Evolutionary conservation across 2,797 vertebrate genomes (phyloP), one percentile per base, ranked within the genome.

Genomic region (Chelon auratus): DNA sequence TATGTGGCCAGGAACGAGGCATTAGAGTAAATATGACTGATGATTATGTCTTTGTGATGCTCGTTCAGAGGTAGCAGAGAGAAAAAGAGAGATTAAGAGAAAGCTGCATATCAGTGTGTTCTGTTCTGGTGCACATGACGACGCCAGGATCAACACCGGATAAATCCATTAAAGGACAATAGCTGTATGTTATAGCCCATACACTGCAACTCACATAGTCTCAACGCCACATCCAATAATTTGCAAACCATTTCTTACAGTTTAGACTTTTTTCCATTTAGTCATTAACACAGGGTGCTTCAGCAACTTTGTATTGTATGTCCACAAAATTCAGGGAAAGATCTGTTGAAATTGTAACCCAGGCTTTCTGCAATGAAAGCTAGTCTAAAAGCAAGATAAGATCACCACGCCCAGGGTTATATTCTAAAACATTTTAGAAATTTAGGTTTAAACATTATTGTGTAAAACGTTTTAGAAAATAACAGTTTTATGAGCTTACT

Each of bases 11-110:
- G 53, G 12, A 62, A 30, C 30, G 42, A 43, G 39, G 47, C 9
- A 24, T 64, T 70, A 69, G 26, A 62, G 37, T 47, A 81, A 60
- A 75, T 67, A 45, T 57, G 45, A 58, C 4, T 9, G 42, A 59
- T 78, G 62, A 37, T 48, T n/a, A 36, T 50, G 17, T 39, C n/a
- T 39, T 62, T 72, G 40, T 11, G 37, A 22, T 48, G 47, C 18
- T 61, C 20, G 20, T 51, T 55, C 40, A 58, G 39, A 58, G 24
- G 26, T 8, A 65, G 50, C 6, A 17, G 14, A 45, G 15, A 15
- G 33, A 40, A 72, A 53, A 62, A 53, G 15, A 37, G 13, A 51
- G 10, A 57, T 30, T 8, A 5, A 47, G 37, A 17, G 13, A 20
- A 36, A 17, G 36, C 37, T 33, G 33, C 9, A 67, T 47, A 22